These are phyloP conservation scores for Mus spicilegus DNA, from an alignment of 2,113 vertebrate genomes.

Conservation along the genomic window DNA sequence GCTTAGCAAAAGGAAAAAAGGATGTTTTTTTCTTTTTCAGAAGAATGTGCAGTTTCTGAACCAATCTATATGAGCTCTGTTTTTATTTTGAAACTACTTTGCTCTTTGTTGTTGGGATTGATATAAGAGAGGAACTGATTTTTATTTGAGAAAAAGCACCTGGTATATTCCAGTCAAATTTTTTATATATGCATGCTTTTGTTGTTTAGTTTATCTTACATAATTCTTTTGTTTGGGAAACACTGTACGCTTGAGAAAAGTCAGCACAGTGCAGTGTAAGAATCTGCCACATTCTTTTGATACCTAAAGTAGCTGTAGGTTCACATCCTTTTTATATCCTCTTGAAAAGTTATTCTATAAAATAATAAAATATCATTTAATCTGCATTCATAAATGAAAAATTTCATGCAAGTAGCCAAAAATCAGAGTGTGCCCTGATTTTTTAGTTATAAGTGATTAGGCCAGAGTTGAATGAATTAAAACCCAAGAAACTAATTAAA, in stretches of 20 bases:
- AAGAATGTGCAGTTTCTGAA: not conserved
- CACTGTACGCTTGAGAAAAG: not conserved
- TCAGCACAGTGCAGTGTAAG: not conserved
- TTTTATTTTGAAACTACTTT: slow-evolving; percentile 18
- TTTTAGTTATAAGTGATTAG: slow-evolving; percentile 32
- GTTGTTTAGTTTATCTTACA: slow-evolving; percentile 31
- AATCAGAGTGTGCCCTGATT: not conserved
- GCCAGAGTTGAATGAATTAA: slow-evolving; percentile 18
- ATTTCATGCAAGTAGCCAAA: not conserved
- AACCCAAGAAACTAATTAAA: not conserved
- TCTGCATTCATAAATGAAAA: not conserved
- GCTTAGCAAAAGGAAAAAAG: not conserved
- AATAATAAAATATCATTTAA: slow-evolving; percentile 43
- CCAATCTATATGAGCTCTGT: not conserved
- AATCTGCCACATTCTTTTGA: not conserved
- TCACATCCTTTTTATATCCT: not conserved
- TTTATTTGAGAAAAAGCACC: not conserved
- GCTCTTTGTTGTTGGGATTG: not conserved
- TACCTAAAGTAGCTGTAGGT: not conserved
- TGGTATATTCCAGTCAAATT: slow-evolving; percentile 40
- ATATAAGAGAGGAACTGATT: slow-evolving; percentile 1
- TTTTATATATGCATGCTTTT: not conserved
- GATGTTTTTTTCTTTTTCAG: not conserved
- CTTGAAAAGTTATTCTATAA: not conserved
- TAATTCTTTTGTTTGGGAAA: not conserved